Evolutionary conservation across 2,797 vertebrate species (phyloP).

Genomic region (Semotilus atromaculatus): DNA sequence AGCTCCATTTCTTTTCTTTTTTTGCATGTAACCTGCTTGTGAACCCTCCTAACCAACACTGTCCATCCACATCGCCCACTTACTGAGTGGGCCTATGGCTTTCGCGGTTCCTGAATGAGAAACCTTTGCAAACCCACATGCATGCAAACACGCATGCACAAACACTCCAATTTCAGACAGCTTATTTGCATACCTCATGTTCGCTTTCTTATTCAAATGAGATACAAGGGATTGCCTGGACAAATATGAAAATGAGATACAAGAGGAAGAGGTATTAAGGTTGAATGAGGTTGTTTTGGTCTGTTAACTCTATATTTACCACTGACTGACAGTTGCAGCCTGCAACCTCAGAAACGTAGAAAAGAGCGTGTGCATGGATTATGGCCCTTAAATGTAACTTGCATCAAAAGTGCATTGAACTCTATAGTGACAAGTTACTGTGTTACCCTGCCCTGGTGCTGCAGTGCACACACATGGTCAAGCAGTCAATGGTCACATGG

Average conservation of each 20-base stretch:
- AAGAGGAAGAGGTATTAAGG: slow-evolving; percentile 15
- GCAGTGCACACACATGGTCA: not conserved
- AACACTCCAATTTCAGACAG: slow-evolving; percentile 1
- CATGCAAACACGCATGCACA: slow-evolving; percentile 11
- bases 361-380: not conserved
- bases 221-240: slow-evolving; percentile 4
- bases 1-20: not conserved
- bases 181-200: slow-evolving; percentile 25
- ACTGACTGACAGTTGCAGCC: not conserved
- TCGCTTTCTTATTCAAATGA: slow-evolving; percentile 39
- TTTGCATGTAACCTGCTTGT: slow-evolving; percentile 3
- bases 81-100: slow-evolving; percentile 30
- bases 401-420: not conserved
- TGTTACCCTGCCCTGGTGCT: slow-evolving; percentile 2
- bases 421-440: not conserved
- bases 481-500: no score
- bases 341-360: not conserved
- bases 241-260: slow-evolving; percentile 15
- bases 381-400: not conserved
- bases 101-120: not conserved
- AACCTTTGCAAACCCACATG: slow-evolving; percentile 40
- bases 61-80: slow-evolving; percentile 27
- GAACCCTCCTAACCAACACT: slow-evolving; percentile 31
- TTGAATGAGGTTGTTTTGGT: slow-evolving; percentile 17
- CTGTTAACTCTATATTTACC: not conserved